phyloP scores from a whole-genome alignment of 2,888 invertebrate genomes.

The Mongoloraphidia duomilia region DNA sequence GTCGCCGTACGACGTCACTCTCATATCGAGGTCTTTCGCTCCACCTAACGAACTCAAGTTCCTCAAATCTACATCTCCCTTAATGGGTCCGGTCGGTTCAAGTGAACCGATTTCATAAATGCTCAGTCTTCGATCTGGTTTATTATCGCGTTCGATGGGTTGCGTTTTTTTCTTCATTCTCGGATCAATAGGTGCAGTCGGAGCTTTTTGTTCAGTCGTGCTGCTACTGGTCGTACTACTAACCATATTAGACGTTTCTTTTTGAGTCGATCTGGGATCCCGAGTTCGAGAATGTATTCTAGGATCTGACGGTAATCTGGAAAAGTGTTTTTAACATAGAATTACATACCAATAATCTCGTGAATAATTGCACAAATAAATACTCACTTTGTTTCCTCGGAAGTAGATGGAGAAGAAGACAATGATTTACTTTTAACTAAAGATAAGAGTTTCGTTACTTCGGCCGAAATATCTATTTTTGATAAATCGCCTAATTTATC shows the following conservation, averaged over 20 bases:
- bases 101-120: constrained; percentile 46
- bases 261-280: not conserved
- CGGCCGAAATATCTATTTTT: constrained; percentile 58
- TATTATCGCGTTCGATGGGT: constrained; percentile 3
- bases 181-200: constrained; percentile 12
- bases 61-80: constrained; percentile 37
- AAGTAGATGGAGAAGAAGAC: constrained; percentile 9
- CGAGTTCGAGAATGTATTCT: too few relatives aligned
- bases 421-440: constrained; percentile 29
- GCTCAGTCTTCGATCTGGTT: constrained; percentile 30
- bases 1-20: constrained; percentile 43
- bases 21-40: constrained; percentile 35
- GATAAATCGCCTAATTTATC: constrained; percentile 55
- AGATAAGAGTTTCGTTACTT: constrained; percentile 52
- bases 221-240: too few relatives aligned
- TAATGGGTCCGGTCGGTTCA: constrained; percentile 34
- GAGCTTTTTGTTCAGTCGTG: not conserved
- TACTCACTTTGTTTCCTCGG: not conserved
- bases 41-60: constrained; percentile 18
- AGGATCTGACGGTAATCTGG: too few relatives aligned
- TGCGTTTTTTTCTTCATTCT: constrained; percentile 13
- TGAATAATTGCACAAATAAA: too few relatives aligned
- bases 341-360: too few relatives aligned
- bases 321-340: too few relatives aligned
- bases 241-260: not conserved